Base-by-base conservation (phyloP, 2,113 vertebrate species). In the Balaeniceps rex region DNA sequence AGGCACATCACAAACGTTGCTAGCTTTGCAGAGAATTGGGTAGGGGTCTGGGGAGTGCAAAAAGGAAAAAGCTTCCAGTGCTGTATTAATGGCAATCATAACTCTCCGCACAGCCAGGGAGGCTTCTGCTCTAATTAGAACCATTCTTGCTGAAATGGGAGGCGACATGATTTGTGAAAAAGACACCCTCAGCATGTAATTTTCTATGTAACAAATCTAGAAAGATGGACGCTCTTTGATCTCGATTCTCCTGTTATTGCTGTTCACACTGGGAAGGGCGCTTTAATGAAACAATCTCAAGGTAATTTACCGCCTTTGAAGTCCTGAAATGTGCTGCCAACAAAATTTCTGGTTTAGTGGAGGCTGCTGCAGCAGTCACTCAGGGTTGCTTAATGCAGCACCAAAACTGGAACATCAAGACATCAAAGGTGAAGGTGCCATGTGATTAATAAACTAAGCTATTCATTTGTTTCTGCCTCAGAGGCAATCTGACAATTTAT, bases 401-500 rank as follows among this genome's bases (percentile, higher is more conserved):
- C 98, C 98, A 98, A 96, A 98, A 98, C 98, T 96, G 97, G 98
- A 98, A 98, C 98, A 95, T 96, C 98, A 97, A 98, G 98, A 98
- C 98, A 98, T 98, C 98, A 98, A 99, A 98, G 98, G 94, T 90
- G 94, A 97, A 97, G 97, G 97, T 98, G 98, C 98, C 97, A 64
- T 97, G 90, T 98, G 96, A 97, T 98, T 98, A 98, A 98, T 96
- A 97, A 98, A 97, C 93, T 47, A 75, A 85, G 92, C 92, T 88
- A 94, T 94, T 96, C 93, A 97, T 97, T 97, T 93, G 97, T 97
- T 97, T 97, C 74, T 80, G 97, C 97, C 98, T 98, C 93, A 96
- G 93, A 97, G 97, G 97, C 98, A 98, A 97, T 96, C 94, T 96
- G 96, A 97, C 96, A 97, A 95, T 96, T 97, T 97, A 97, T 97